These are phyloP conservation scores for Amphiprion ocellaris DNA, from an alignment of 2,113 vertebrate species.

Conservation along the genomic window DNA sequence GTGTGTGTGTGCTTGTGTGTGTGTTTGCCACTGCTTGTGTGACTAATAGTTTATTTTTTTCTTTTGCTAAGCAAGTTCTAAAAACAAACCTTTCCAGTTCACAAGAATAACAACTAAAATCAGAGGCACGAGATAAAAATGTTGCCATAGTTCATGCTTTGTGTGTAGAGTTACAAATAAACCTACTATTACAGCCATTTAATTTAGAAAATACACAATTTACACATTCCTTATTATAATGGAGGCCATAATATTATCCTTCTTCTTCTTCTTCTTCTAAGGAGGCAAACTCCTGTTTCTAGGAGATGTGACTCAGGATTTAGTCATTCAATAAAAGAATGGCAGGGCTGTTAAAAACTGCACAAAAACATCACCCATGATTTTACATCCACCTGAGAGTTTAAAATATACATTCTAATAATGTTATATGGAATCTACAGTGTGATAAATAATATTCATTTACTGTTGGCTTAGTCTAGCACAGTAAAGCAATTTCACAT, in stretches of 20 bases:
- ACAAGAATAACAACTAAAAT: slow-evolving; percentile 89
- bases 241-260: no score
- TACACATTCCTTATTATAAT: no score
- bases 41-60: slow-evolving; percentile 90
- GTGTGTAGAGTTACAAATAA: slow-evolving; percentile 20
- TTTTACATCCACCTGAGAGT: no score
- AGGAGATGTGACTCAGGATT: neutral
- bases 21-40: slow-evolving; percentile 54
- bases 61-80: slow-evolving; percentile 90
- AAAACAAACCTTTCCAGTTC: slow-evolving; percentile 90
- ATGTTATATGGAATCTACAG: no score
- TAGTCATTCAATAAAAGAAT: neutral
- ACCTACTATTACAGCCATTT: slow-evolving; percentile 5
- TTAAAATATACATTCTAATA: no score
- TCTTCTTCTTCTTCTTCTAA: neutral
- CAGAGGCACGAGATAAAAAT: slow-evolving; percentile 26
- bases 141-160: neutral
- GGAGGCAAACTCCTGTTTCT: neutral
- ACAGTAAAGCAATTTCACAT: no score
- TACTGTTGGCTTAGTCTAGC: no score
- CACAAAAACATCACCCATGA: neutral
- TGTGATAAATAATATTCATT: no score
- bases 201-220: neutral
- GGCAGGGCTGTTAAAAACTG: neutral
- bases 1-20: slow-evolving; percentile 32